Base-by-base conservation (phyloP, 2,113 vertebrate genomes). In the Microtus pennsylvanicus region DNA sequence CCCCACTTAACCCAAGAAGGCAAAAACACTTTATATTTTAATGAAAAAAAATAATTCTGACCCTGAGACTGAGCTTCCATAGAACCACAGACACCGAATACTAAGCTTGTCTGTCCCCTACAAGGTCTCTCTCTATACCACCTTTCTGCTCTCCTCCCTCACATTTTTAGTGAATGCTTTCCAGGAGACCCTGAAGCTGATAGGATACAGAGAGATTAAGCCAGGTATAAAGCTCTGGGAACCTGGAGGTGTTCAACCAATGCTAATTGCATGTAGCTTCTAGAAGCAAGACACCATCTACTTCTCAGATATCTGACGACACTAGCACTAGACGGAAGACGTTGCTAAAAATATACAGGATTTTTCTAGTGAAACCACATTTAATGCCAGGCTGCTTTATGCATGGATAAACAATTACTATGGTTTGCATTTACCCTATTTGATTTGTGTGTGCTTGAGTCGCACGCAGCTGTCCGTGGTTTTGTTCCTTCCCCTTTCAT, bases 11-110 rank as follows among this genome's bases (percentile, higher is more conserved):
- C 21, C 58, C 38, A 76, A 8, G 47, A 85, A 90, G 7, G 16
- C 17, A 95, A 90, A 88, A 76, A 17, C 28, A 10, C 77, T 52
- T 61, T 58, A 67, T 10, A 87, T 89, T 87, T 78, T 93, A 90
- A 91, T 13, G 26, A 0, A 47, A 87, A 86, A 55, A 45, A 21
- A 33, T 45, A 33, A 47, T 28, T 76, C 67, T 47, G 1, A 58
- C 42, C 28, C 0, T 77, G 26, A 93, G 76, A 33, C 33, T 65
- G 1, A 93, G 30, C 28, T 45, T 87, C 42, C 12, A 0, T 24
- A 26, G 13, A 7, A 63, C 47, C 52, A 70, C 5, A 22, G 16
- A 86, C 22, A 42, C 3, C 76, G 86, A 96, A 58, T 21, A 21
- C 58, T 58, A 58, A 21, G 14, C 38, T 80, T 45, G 24, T 21